Base-by-base conservation (phyloP, 1,140 invertebrate species). In the Camponotus pennsylvanicus region DNA sequence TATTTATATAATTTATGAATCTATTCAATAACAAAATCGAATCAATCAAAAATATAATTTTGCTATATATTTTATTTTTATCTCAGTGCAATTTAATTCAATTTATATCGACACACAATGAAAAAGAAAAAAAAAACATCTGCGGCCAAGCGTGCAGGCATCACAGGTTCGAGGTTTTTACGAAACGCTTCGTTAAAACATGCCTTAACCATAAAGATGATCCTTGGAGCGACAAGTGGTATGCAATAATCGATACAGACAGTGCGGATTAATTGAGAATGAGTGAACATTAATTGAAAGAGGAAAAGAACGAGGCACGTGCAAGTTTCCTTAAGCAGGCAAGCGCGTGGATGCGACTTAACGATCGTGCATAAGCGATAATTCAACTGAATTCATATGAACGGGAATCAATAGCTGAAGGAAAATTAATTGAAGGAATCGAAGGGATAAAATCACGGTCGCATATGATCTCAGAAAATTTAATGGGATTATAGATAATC, bases 231-330 rank as follows among this genome's bases (percentile, higher is more conserved):
- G 88, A 91, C 90, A 93, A 90, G 84, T 90, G 82, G 89, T 85
- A 89, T 86, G 82, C 87, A 93, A 92, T 94, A 94, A 93, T 93
- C 93, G 91, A 88, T 92, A 91, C 88, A 85, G 91, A 94, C 92
- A 92, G 89, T 73, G 87, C 92, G 86, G 92, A 93, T 94, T 94
- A 94, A 94, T 94, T 94, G 93, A 91, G 90, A 92, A 93, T 90
- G 92, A 92, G 88, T 90, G 89, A 86, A 86, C 89, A 91, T 91
- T 91, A 90, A 91, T 91, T 88, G 89, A 90, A 86, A 89, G 89
- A 69, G 86, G 86, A 91, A 88, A 91, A 91, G 89, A 87, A 90
- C 79, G 86, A 88, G 86, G 71, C 79, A 86, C 73, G 83, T 88
- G 75, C 89, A 91, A 87, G 89, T 91, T 91, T 91, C 89, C 89